phyloP scores from a whole-genome alignment of 2,113 vertebrate genomes.

The Plecotus auritus region DNA sequence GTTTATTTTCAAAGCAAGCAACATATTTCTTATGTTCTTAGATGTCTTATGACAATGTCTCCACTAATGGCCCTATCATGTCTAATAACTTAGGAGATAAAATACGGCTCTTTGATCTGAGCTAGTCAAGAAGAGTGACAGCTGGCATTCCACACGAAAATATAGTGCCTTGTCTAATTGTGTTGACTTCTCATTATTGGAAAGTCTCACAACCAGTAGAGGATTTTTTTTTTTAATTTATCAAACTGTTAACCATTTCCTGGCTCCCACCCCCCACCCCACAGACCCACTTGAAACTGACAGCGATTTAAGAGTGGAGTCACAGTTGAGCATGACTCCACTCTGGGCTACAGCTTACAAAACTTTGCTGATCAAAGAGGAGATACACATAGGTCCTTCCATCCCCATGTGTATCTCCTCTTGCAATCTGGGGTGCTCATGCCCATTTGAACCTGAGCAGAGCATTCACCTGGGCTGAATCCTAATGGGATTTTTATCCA shows the following conservation, averaged over 20 bases:
- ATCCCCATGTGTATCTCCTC: background rate
- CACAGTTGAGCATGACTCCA: background rate
- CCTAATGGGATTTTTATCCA: background rate
- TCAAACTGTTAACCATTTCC: constrained; percentile 70
- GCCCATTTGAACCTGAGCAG: background rate
- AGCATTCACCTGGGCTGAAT: background rate
- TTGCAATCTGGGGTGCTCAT: background rate
- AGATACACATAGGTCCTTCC: too few species aligned
- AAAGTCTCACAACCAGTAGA: constrained; percentile 60
- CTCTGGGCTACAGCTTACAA: background rate
- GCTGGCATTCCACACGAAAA: constrained; percentile 70
- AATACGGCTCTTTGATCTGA: constrained; percentile 71
- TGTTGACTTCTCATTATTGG: constrained; percentile 74
- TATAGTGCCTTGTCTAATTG: constrained; percentile 75
- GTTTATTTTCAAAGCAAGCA: constrained; percentile 77
- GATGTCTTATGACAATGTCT: constrained; percentile 76
- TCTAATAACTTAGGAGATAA: constrained; percentile 73
- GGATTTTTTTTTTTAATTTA: constrained; percentile 36
- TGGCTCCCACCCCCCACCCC: background rate
- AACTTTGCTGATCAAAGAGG: background rate
- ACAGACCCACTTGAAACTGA: background rate
- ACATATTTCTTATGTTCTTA: constrained; percentile 74
- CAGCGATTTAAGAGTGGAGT: background rate
- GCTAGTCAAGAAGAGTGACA: constrained; percentile 72
- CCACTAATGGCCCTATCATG: constrained; percentile 63